These are phyloP conservation scores for Drosophila eohydei DNA, from an alignment of 2,888 invertebrate genomes.

Conservation along the genomic window DNA sequence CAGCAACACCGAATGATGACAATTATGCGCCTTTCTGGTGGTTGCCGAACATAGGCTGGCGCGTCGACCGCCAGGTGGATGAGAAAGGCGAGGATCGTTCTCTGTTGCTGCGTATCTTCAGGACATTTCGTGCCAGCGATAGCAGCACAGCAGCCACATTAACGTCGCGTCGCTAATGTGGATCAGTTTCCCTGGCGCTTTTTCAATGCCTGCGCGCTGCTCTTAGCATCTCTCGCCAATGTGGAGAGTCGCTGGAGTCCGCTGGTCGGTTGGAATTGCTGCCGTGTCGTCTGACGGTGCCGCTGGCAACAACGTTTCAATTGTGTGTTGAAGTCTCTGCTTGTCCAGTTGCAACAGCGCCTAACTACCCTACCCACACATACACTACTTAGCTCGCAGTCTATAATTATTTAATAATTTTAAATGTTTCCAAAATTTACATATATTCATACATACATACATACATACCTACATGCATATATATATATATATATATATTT, in stretches of 20 bases:
- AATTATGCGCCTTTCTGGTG: slow-evolving; percentile 82
- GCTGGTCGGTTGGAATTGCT: slow-evolving; percentile 18
- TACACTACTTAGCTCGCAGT: slow-evolving; percentile 8
- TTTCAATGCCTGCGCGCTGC: slow-evolving; percentile 11
- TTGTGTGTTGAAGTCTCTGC: slow-evolving; percentile 60
- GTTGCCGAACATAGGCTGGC: slow-evolving; percentile 82
- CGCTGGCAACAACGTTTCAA: slow-evolving; percentile 63
- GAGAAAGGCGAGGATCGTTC: slow-evolving; percentile 72
- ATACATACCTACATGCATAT: background rate
- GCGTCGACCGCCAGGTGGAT: slow-evolving; percentile 72
- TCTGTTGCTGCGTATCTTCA: slow-evolving; percentile 81
- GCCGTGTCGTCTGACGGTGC: slow-evolving; percentile 26
- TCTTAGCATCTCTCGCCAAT: slow-evolving; percentile 45
- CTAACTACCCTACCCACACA: background rate
- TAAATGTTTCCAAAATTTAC: slow-evolving; percentile 32
- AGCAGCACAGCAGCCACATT: slow-evolving; percentile 19
- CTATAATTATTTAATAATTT: slow-evolving; percentile 33
- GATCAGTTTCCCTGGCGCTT: slow-evolving; percentile 8
- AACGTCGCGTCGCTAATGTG: slow-evolving; percentile 30
- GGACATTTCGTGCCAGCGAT: slow-evolving; percentile 58
- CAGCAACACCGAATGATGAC: slow-evolving; percentile 32
- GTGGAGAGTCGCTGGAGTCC: slow-evolving; percentile 48
- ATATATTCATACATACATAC: background rate
- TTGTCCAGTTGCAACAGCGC: slow-evolving; percentile 53
- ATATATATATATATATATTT: background rate